Base-by-base conservation (phyloP, 64 coral and sea anemone species). In the Cladopsammia gracilis region DNA sequence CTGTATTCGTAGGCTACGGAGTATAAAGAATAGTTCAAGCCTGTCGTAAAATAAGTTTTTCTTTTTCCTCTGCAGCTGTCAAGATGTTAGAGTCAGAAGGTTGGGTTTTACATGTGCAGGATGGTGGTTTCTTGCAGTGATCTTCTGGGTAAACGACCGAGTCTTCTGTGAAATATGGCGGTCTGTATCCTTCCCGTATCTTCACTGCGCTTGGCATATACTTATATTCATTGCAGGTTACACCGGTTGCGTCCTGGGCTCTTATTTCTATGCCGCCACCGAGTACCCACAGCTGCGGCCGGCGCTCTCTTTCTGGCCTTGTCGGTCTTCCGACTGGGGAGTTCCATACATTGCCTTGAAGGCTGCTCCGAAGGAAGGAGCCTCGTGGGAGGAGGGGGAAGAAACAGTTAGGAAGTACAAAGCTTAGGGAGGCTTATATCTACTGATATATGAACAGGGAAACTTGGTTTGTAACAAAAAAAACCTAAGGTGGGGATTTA, bases 131-230 rank as follows among this genome's bases (percentile, higher is more conserved):
- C 4, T 92, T 18, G 98, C 98, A 3, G 90, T 96, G 5, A 10
- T 70, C 4, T 89, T 87, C 54, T 99, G 98, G 98, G 22, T 99
- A 11, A 99, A 94, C 88, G 98, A 99, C 64, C 91, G 98, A 24
- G 58, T 91, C 10, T 96, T 99, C 58, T 99, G 98, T 52, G 94
- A 94, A 4, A 70, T 94, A 52, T 99, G 98, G 98, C 90, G 69
- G 43, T 91, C 79, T 23, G 11, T 99, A 3, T 96, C 98, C 0
- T 99, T 99, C 59, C 98, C 98, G 9, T 99, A 96, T 62, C 64
- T 99, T 9, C 98, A 99, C 58, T 99, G 98, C 81, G 95, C 91
- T 22, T 99, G 98, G 98, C 98, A 99, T 11, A 82, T 99, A 26
- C 50, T 99, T 0, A 99, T 99, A 66, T 93, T 99, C 67, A 89